Conservation (phyloP, 1,140 invertebrate species). For the Drosophila pseudoobscura region DNA sequence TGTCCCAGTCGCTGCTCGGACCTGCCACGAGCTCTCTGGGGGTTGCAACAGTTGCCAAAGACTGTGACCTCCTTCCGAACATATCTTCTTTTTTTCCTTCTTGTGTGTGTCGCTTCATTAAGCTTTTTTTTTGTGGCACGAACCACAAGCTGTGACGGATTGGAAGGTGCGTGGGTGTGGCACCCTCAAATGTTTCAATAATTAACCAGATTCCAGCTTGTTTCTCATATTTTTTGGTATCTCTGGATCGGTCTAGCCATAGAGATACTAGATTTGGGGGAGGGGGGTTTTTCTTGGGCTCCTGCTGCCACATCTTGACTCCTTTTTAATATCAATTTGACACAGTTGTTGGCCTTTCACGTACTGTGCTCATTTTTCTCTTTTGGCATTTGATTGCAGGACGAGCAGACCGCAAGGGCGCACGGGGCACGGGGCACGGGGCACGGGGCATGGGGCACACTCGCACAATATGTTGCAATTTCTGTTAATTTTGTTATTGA, state of each 20-base stretch:
- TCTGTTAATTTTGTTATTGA: constrained; percentile 80
- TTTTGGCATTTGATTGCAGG: constrained; percentile 56
- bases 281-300: too few species aligned
- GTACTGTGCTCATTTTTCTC: constrained; percentile 42
- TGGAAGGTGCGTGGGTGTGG: constrained; percentile 19
- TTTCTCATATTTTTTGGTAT: too few species aligned
- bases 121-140: constrained; percentile 52
- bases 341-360: constrained; percentile 47
- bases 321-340: constrained; percentile 57
- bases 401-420: constrained; percentile 4
- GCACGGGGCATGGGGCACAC: background rate
- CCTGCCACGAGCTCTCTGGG: constrained; percentile 52
- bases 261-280: constrained; percentile 1
- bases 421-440: background rate
- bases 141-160: constrained; percentile 61
- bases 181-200: constrained; percentile 17
- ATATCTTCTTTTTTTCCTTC: background rate
- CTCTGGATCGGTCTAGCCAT: too few species aligned
- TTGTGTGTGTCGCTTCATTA: constrained; percentile 60
- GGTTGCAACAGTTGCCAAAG: constrained; percentile 69
- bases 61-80: constrained; percentile 45
- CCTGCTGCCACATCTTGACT: constrained; percentile 35
- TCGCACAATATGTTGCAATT: constrained; percentile 74
- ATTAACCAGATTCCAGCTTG: constrained; percentile 8
- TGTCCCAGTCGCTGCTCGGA: background rate